These are phyloP conservation scores for Hyppa rectilinea DNA, from an alignment of 2,888 invertebrate genomes.

Conservation along the genomic window DNA sequence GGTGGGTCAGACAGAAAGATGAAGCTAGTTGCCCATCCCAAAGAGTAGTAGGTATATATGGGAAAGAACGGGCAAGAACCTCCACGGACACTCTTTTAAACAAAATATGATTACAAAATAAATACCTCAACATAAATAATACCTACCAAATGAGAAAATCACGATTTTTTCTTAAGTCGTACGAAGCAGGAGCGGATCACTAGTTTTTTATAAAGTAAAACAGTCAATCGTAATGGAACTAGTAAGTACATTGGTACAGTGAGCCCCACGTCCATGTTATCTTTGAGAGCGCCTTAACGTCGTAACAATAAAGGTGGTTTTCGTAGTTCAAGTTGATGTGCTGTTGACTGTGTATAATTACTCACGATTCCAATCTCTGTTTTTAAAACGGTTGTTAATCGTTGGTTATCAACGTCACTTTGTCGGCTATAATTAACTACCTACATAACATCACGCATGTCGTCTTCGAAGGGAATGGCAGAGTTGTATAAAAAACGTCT, in stretches of 20 bases:
- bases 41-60: too few species aligned
- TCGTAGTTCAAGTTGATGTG: background rate
- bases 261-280: background rate
- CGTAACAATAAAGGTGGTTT: background rate
- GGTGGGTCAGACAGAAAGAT: too few species aligned
- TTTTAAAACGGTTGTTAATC: constrained; percentile 23
- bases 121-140: too few species aligned
- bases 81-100: too few species aligned
- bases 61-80: too few species aligned
- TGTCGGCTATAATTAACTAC: constrained; percentile 1
- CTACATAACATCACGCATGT: background rate
- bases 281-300: background rate
- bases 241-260: background rate
- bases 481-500: too few species aligned
- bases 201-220: background rate
- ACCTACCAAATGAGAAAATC: too few species aligned
- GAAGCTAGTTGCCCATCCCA: too few species aligned
- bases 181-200: background rate
- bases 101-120: too few species aligned
- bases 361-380: constrained; percentile 23
- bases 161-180: background rate
- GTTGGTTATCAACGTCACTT: background rate
- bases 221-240: constrained; percentile 19
- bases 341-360: constrained; percentile 12
- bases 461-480: background rate